Percentiles rank a stretch among this genome's conserved stretches.
These are phyloP conservation scores for Apodemus sylvaticus DNA, from an alignment of 2,113 vertebrate genomes.

Conservation along the genomic window DNA sequence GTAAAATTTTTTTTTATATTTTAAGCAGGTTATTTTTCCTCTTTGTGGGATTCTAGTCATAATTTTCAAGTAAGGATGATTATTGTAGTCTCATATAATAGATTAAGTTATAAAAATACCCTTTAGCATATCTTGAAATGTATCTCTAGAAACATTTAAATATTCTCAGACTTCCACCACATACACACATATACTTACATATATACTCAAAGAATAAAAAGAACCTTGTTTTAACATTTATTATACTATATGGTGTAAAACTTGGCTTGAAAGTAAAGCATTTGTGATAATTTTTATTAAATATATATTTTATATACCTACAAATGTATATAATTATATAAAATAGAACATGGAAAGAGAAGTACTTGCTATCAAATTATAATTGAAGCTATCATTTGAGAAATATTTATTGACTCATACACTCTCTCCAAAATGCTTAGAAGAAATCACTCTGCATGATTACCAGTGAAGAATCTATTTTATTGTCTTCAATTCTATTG, in stretches of 20 bases:
- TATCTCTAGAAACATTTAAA: not conserved
- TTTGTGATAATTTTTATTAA: slow-evolving; percentile 30
- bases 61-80: slow-evolving; percentile 36
- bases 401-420: not conserved
- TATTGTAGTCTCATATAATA: not conserved
- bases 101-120: not conserved
- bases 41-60: not conserved
- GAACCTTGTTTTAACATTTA: not conserved
- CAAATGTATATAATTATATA: not conserved
- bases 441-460: slow-evolving; percentile 12
- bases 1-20: not conserved
- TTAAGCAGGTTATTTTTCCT: not conserved
- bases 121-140: not conserved
- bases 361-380: not conserved
- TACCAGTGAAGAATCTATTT: not conserved
- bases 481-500: slow-evolving; percentile 18
- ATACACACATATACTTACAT: not conserved
- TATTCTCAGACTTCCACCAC: not conserved
- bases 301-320: not conserved
- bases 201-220: not conserved
- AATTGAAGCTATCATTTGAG: slow-evolving; percentile 26
- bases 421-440: not conserved
- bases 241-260: not conserved
- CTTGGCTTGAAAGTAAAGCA: not conserved
- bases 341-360: slow-evolving; percentile 36